Percentiles rank a stretch among this genome's conserved stretches.
phyloP scores from a whole-genome alignment of 2,113 vertebrate genomes.

The Artemisiospiza belli region DNA sequence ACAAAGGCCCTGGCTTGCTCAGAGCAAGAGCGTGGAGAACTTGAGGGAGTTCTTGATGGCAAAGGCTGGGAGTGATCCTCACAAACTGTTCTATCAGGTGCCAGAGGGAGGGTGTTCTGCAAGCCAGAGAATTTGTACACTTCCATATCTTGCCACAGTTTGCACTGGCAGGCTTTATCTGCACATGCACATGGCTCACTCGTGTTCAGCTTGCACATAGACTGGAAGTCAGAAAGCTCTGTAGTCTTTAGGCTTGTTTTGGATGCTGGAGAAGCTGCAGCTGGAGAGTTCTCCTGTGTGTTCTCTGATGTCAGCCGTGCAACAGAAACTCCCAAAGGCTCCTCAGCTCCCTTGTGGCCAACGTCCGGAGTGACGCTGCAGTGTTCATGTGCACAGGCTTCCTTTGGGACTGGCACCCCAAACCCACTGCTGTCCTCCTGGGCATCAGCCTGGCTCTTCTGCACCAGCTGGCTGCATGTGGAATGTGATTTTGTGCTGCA shows the following conservation, averaged over 20 bases:
- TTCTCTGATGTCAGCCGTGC: neutral
- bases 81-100: slow-evolving; percentile 78
- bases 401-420: slow-evolving; percentile 67
- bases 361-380: slow-evolving; percentile 57
- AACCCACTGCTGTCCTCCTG: slow-evolving; percentile 55
- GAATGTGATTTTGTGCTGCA: slow-evolving; percentile 79
- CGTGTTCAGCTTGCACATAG: slow-evolving; percentile 79
- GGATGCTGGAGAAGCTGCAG: slow-evolving; percentile 27
- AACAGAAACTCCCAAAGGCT: slow-evolving; percentile 43
- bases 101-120: slow-evolving; percentile 77
- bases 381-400: slow-evolving; percentile 54
- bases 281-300: slow-evolving; percentile 35
- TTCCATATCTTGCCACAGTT: slow-evolving; percentile 87
- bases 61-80: slow-evolving; percentile 75
- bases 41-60: slow-evolving; percentile 83
- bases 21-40: slow-evolving; percentile 92
- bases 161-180: slow-evolving; percentile 76
- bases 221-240: slow-evolving; percentile 84
- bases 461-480: slow-evolving; percentile 76
- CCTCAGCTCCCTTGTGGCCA: slow-evolving; percentile 55
- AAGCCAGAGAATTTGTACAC: slow-evolving; percentile 96
- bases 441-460: slow-evolving; percentile 77
- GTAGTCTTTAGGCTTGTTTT: slow-evolving; percentile 53
- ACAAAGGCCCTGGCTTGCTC: slow-evolving; percentile 93
- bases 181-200: slow-evolving; percentile 57